Conservation (phyloP, 2,797 vertebrate genomes). For the Mus spretus region DNA sequence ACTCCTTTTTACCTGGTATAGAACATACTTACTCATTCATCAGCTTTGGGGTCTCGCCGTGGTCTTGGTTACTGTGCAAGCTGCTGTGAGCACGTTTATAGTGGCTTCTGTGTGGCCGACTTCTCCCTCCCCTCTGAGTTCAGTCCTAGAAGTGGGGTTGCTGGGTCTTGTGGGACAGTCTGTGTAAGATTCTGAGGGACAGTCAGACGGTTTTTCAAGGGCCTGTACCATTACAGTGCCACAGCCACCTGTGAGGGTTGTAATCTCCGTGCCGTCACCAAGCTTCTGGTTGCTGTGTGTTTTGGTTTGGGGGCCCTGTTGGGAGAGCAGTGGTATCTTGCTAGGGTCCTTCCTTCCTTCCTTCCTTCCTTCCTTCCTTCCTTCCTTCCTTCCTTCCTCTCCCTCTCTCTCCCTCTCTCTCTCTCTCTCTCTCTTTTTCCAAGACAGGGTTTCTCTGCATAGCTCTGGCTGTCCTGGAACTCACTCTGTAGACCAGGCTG, state of each 20-base stretch:
- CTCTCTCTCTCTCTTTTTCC: no score
- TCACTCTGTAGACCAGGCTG: no score
- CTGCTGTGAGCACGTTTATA: constrained; percentile 17
- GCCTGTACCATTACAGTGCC: background rate
- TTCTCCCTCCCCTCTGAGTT: constrained; percentile 10
- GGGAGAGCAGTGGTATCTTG: background rate
- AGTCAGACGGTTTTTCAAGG: background rate
- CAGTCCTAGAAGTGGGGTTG: constrained; percentile 10
- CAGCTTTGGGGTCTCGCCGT: background rate
- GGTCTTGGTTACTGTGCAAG: background rate
- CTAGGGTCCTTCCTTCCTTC: constrained; percentile 3
- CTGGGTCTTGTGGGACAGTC: constrained; percentile 4
- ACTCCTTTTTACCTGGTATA: background rate
- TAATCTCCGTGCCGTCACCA: background rate
- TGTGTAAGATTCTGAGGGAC: constrained; percentile 56
- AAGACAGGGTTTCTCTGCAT: no score
- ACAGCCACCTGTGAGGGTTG: background rate
- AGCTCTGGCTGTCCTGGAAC: no score
- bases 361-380: no score
- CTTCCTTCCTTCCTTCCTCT: constrained; percentile 18
- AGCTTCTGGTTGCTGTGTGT: background rate
- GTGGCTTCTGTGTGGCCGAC: constrained; percentile 48
- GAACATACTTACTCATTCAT: background rate
- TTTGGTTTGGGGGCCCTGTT: background rate
- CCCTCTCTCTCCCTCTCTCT: no score